A percentile compares a stretch with the other conserved stretches of the same genome.
Conservation (phyloP, 2,888 invertebrate genomes). For the Alloscopus bannaensis region DNA sequence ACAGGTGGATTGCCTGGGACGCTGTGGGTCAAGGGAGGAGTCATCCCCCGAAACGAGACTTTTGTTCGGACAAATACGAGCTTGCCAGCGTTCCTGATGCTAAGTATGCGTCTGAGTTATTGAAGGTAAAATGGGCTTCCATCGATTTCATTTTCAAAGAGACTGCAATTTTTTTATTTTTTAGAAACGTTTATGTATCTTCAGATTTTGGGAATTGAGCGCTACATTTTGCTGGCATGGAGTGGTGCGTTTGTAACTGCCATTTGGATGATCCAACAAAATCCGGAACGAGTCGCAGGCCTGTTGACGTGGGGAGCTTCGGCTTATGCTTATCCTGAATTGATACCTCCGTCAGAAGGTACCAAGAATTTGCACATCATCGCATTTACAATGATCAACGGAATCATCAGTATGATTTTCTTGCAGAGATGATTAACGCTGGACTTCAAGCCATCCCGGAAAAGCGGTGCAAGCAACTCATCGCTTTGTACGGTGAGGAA, state of each 20-base stretch:
- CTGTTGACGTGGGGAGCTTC: conserved; percentile 74
- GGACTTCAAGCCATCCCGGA: conserved; percentile 83
- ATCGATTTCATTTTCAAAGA: too few relatives aligned
- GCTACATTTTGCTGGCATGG: conserved; percentile 76
- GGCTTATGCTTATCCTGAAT: background rate
- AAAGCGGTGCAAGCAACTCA: conserved; percentile 84
- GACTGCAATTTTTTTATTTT: too few relatives aligned
- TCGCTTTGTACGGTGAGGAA: conserved; percentile 84
- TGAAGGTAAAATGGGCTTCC: too few relatives aligned
- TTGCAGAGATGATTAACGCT: conserved; percentile 80
- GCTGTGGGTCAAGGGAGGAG: conserved; percentile 76
- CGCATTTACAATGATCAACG: background rate
- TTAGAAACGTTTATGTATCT: conserved; percentile 65
- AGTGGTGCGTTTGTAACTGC: conserved; percentile 76
- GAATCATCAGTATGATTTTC: background rate
- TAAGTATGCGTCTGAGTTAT: conserved; percentile 74
- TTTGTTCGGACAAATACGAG: background rate
- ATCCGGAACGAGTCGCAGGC: conserved; percentile 75
- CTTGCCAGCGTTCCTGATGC: conserved; percentile 75
- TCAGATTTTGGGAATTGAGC: conserved; percentile 59
- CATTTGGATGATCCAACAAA: conserved; percentile 75
- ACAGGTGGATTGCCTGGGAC: conserved; percentile 86
- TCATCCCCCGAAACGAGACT: conserved; percentile 74
- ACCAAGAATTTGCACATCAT: background rate
- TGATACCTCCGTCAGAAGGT: background rate